Percentiles rank a stretch among this genome's conserved stretches.
Evolutionary conservation across 2,113 vertebrate species (phyloP).

Genomic region (Typhlomys cinereus): DNA sequence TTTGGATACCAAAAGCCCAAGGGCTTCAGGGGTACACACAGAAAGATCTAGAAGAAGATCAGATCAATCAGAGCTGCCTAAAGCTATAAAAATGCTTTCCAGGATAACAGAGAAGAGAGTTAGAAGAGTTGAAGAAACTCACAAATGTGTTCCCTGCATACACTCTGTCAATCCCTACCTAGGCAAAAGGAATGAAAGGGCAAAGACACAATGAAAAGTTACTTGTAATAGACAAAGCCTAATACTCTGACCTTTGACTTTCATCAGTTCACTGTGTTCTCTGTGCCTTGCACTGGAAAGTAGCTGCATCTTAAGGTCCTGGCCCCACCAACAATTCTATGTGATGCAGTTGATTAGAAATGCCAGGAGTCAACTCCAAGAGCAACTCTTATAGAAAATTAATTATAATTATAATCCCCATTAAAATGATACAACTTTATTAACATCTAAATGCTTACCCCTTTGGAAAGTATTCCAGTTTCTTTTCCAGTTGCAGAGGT

Average conservation of each 20-base stretch:
- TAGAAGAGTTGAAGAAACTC: background rate
- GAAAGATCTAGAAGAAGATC: slow-evolving; percentile 49
- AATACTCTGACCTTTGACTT: background rate
- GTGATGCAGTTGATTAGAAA: background rate
- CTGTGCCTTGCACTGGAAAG: background rate
- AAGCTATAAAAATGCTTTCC: slow-evolving; percentile 37
- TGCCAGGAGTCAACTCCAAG: slow-evolving; percentile 15
- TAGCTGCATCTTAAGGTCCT: background rate
- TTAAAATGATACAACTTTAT: slow-evolving; percentile 36
- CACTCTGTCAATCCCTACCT: background rate
- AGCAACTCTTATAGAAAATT: background rate
- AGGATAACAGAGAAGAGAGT: slow-evolving; percentile 6
- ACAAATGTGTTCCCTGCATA: background rate
- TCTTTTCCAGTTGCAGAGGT: too few relatives aligned
- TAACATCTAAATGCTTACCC: background rate
- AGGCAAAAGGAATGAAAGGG: slow-evolving; percentile 13
- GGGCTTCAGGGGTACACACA: slow-evolving; percentile 46
- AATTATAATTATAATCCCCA: background rate
- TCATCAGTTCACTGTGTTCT: background rate
- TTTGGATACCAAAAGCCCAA: slow-evolving; percentile 50
- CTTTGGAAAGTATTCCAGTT: too few relatives aligned
- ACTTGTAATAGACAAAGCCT: background rate
- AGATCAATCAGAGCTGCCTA: background rate
- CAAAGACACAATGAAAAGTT: background rate
- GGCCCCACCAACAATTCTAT: background rate